Evolutionary conservation across 2,113 vertebrate species (phyloP), one percentile per base, ranked within the genome.

Genomic region (Acanthochromis polyacanthus): DNA sequence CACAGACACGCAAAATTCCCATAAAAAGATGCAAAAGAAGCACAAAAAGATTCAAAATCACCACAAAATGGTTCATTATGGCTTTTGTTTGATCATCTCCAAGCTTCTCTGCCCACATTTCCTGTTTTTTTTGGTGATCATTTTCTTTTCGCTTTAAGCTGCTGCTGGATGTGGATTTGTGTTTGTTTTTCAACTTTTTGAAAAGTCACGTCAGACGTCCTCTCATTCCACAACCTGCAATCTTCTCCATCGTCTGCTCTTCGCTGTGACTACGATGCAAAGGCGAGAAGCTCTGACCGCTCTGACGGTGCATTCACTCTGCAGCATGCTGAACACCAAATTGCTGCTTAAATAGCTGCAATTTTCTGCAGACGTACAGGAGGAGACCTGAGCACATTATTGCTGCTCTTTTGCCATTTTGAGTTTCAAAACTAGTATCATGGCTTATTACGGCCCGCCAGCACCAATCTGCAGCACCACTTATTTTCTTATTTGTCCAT

Each of bases 181-280:
- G 48, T 40, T 56, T 67, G 74, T 65, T 72, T 67, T 62, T 22
- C 10, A 22, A 72, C 19, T 19, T 32, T 64, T 70, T 50, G 1
- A 67, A 53, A 79, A 40, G 46, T 10, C 14, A 5, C 22, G 36
- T 36, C 19, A 64, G 55, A 48, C 14, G 25, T 63, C 63, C 2
- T 11, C 38, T 40, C 10, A 22, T 19, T 46, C 17, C 38, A 23
- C 59, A n/a, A 43, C 30, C 51, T 58, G 15, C 50, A 51, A 2
- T 40, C 14, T n/a, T 23, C 62, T 52, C 7, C 67, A 36, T 32
- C 30, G 4, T 30, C 30, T 30, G 30, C 30, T 5, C 30, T 30
- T 30, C 30, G 30, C 30, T 30, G 30, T 30, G 4, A 6, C 30
- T 32, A 8, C 5, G 30, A 32, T 1, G 30, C 30, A 32, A 32